phyloP scores from a whole-genome alignment of 2,797 vertebrate genomes.

The Brotula barbata region DNA sequence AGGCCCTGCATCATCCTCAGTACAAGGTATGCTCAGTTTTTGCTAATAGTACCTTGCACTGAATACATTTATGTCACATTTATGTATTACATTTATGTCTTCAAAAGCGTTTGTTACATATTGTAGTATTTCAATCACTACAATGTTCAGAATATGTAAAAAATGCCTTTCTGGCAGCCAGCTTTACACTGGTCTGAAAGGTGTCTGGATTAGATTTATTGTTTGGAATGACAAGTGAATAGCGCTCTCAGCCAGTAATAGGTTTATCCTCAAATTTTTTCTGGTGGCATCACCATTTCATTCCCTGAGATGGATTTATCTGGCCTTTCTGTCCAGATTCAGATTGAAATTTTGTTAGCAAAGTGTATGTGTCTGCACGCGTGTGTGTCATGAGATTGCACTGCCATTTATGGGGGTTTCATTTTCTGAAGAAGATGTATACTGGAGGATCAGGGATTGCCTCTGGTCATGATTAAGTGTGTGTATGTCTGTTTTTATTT shows the following conservation, averaged over 20 bases:
- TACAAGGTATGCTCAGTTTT: constrained; percentile 82
- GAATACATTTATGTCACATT: background rate
- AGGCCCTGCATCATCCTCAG: constrained; percentile 87
- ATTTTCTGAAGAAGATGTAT: constrained; percentile 42
- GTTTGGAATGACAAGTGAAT: constrained; percentile 70
- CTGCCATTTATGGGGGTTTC: constrained; percentile 15
- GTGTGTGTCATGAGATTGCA: background rate
- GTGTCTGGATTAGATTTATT: constrained; percentile 69
- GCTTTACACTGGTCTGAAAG: constrained; percentile 45
- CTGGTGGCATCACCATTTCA: constrained; percentile 60
- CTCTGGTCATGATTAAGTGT: constrained; percentile 60
- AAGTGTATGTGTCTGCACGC: constrained; percentile 11
- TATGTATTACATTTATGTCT: background rate
- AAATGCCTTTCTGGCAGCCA: constrained; percentile 31
- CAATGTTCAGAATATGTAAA: constrained; percentile 12
- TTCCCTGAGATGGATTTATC: constrained; percentile 69
- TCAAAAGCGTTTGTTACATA: background rate
- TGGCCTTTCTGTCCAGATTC: constrained; percentile 55
- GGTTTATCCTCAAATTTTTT: constrained; percentile 55
- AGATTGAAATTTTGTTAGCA: constrained; percentile 60
- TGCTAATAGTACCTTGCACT: too few relatives aligned
- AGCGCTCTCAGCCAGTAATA: constrained; percentile 64
- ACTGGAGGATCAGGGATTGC: constrained; percentile 55
- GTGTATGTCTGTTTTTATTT: constrained; percentile 8
- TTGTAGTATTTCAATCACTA: background rate